A percentile compares a stretch with the other conserved stretches of the same genome.
These are phyloP conservation scores for Uria aalge DNA, from an alignment of 2,113 vertebrate genomes.

Conservation along the genomic window DNA sequence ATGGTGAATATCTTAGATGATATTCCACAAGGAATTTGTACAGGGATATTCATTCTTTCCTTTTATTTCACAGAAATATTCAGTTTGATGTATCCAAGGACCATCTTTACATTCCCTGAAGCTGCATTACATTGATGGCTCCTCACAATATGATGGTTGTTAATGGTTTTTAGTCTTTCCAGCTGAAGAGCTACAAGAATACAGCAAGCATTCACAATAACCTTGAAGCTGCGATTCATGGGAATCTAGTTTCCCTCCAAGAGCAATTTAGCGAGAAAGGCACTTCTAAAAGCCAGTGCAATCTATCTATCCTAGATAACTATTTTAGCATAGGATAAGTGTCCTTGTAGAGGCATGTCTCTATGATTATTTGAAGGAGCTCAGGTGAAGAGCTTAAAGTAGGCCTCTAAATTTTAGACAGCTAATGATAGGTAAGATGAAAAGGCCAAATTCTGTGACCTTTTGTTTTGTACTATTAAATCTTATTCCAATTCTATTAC, in stretches of 20 bases:
- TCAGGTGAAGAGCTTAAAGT: not conserved
- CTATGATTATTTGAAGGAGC: not conserved
- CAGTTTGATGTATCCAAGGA: not conserved
- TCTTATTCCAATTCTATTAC: not conserved
- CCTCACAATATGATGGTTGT: not conserved
- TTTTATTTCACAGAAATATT: not conserved
- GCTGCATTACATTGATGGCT: not conserved
- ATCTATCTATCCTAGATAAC: not conserved
- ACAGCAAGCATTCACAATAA: not conserved
- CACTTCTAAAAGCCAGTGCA: not conserved
- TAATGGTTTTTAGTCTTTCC: not conserved
- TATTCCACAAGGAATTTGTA: not conserved
- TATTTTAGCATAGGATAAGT: not conserved
- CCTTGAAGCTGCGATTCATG: not conserved
- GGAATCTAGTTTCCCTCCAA: not conserved
- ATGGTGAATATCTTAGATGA: not conserved
- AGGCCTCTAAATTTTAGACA: not conserved
- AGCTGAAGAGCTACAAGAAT: not conserved
- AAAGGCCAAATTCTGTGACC: not conserved
- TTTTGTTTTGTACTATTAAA: conserved; percentile 29
- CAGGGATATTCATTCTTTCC: not conserved
- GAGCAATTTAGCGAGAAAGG: not conserved
- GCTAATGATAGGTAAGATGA: not conserved
- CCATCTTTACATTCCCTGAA: not conserved
- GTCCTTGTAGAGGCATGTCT: not conserved